Base-by-base conservation (phyloP, 2,888 invertebrate genomes). In the Ennomos quercinarius region DNA sequence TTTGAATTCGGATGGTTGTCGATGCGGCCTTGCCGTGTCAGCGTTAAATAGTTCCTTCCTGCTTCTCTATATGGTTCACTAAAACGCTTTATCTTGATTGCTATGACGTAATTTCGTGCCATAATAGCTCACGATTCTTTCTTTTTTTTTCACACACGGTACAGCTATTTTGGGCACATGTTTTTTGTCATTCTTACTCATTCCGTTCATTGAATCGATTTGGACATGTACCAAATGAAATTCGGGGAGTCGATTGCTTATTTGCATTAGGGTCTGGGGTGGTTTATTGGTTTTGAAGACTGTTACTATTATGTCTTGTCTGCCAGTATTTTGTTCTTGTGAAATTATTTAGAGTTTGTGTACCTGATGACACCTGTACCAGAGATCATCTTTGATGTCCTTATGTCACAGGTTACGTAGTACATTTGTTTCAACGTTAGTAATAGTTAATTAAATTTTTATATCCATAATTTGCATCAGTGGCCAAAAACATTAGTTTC, bases 41-140 rank as follows among this genome's bases (percentile, higher is more conserved):
- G 41, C 36, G 34, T 47, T 49, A 58, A 63, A 60, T 63, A 64
- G 48, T 66, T 61, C 63, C 63, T 66, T 64, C 64, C 66, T 50
- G 54, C 13, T 56, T 55, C 51, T 41, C 54, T 47, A 61, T 62
- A 63, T 44, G 49, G 57, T 47, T 52, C 55, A 42, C 51, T 59
- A 43, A 46, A 60, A 40, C 58, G 48, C 56, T 61, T 57, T 61
- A 51, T 60, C 54, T 59, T 55, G 54, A 59, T 66, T 60, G 36
- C 10, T n/a, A 47, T 64, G 63, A 64, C 61, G 61, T 63, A 41
- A 62, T 47, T 40, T 52, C 17, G 37, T 60, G 55, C 51, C 50
- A 57, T 45, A 51, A 43, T 38, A 39, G 10, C 43, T 58, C 57
- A 52, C 56, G 53, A 63, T 58, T 60, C 37, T 52, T 49, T 57